Base-by-base conservation (phyloP, 2,888 invertebrate genomes). In the Sinhomidia bicolor region DNA sequence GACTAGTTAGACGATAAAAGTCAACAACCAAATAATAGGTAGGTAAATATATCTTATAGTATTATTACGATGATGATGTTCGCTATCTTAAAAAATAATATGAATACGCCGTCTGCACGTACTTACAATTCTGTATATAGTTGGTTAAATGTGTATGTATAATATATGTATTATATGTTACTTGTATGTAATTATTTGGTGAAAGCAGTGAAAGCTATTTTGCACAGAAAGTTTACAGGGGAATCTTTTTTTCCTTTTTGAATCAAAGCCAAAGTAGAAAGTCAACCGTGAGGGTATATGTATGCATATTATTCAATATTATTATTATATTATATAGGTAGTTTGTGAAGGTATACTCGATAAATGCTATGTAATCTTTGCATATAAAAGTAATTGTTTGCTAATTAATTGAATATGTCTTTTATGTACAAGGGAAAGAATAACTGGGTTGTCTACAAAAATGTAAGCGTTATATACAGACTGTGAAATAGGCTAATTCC, bases 401-500 rank as follows among this genome's bases (percentile, higher is more conserved):
- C 20, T 71, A 71, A 44, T 71, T 71, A 41, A 71, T 62, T n/a
- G n/a, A n/a, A n/a, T 60, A 14, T 57, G 20, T 57, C 12, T 26
- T 60, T 23, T 2, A 60, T 60, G 0, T 10, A 1, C 17, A 54
- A 17, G 17, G 14, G 17, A n/a, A 26, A 10, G n/a, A 12, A 2
- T 44, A 2, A 68, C 23, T 71, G 71, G 71, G 71, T 44, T 71
- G 23, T n/a, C 71, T 71, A 20, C 23, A 32, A 14, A n/a, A 62
- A n/a, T 20, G 32, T 71, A 1, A 71, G 44, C 44, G 26, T 23
- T 20, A 44, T 71, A 71, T n/a, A n/a, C 71, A 71, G 71, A 71
- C 71, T 71, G 71, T 71, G 71, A 71, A 71, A 41, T 71, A 71
- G 71, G 71, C 3, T 71, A 44, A 71, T 44, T 71, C 12, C 6